phyloP scores from a whole-genome alignment of 2,888 invertebrate species.

The Aleiodes leptofemur region DNA sequence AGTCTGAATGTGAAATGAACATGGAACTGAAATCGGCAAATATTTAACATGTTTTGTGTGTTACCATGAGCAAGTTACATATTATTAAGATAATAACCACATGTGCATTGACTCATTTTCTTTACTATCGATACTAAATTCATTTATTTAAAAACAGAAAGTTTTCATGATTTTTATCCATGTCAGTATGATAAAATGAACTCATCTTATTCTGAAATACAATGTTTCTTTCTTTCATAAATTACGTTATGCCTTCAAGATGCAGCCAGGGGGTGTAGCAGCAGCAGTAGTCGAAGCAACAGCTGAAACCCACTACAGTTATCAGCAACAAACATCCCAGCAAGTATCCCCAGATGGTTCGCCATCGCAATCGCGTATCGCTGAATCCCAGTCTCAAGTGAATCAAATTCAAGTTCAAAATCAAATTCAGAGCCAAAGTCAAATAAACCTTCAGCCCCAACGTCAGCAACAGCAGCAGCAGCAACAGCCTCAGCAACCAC shows the following conservation, averaged over 20 bases:
- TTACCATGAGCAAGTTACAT: too few species aligned
- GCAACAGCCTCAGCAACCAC: constrained; percentile 54
- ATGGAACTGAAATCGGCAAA: too few species aligned
- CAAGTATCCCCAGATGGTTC: constrained; percentile 67
- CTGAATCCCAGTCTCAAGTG: constrained; percentile 59
- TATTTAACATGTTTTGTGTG: too few species aligned
- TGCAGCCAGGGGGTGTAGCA: constrained; percentile 72
- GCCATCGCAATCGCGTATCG: constrained; percentile 67
- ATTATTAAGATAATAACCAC: too few species aligned
- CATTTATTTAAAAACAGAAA: too few species aligned
- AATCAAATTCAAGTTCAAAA: constrained; percentile 73
- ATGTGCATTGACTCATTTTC: too few species aligned
- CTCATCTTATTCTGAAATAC: too few species aligned
- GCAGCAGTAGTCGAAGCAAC: constrained; percentile 74
- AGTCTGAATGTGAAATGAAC: too few species aligned
- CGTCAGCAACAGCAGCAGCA: constrained; percentile 57
- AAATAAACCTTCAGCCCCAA: constrained; percentile 64
- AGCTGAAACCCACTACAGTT: constrained; percentile 73
- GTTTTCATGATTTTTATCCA: too few species aligned
- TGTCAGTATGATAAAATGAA: too few species aligned
- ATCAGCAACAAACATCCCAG: constrained; percentile 72
- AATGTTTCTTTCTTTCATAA: not conserved
- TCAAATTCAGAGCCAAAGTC: constrained; percentile 71
- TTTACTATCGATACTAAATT: too few species aligned
- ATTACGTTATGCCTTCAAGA: constrained; percentile 58